phyloP scores from a whole-genome alignment of 2,113 vertebrate species.

The Stictonetta naevosa region DNA sequence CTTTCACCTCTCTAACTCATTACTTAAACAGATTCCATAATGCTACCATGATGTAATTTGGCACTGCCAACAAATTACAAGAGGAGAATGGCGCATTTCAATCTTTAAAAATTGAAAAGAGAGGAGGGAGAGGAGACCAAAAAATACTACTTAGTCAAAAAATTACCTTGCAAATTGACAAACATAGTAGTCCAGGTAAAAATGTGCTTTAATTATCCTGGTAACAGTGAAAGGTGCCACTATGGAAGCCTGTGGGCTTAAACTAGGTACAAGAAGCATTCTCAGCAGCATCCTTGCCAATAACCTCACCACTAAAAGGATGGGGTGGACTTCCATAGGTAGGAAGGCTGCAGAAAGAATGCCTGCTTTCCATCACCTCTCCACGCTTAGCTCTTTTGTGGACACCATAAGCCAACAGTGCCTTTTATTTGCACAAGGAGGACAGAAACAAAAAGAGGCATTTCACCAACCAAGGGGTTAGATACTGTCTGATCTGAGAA shows the following conservation, averaged over 20 bases:
- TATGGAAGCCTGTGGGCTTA: neutral
- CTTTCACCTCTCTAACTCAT: neutral
- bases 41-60: neutral
- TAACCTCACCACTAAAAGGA: neutral
- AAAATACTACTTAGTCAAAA: neutral
- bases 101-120: neutral
- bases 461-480: fast-evolving
- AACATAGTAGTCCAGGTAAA: neutral
- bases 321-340: neutral
- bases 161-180: neutral
- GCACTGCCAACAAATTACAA: neutral
- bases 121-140: neutral
- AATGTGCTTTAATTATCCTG: neutral
- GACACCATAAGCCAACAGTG: neutral
- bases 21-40: neutral
- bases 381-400: neutral
- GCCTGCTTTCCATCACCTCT: neutral
- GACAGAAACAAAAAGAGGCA: neutral
- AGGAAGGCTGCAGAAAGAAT: neutral
- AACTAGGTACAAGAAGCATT: neutral
- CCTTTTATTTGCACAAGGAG: neutral
- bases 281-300: neutral
- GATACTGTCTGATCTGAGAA: neutral
- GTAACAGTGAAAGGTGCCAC: neutral
- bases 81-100: neutral